Evolutionary conservation across 2,888 invertebrate species (phyloP), one percentile per base, ranked within the genome.

Genomic region (Calliphora vomitoria): DNA sequence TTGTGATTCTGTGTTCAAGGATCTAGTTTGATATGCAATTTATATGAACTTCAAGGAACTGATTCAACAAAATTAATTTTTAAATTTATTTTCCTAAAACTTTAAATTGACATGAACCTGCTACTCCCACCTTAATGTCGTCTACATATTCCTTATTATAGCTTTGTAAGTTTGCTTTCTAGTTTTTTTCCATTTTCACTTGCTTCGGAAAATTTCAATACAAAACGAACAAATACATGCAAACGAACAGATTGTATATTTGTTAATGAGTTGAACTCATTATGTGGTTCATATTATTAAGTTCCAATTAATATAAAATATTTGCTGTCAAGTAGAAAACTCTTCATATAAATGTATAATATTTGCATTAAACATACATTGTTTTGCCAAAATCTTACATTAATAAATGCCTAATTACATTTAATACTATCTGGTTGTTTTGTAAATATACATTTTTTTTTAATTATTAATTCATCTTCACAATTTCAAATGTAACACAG

Each of bases 341-440:
- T 58, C 25, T 15, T 60, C 35, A 60, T 15, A 31, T 1, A 25
- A 20, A 4, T 60, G 31, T 31, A 35, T 60, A 15, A 60, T 35
- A 60, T 31, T 31, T 31, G 15, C 15, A 31, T 31, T 60, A 8
- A 60, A 60, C 3, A 60, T 6, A 60, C 4, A 25, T 31, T 60
- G 13, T 31, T 2, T 3, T 10, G 13, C 13, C 13, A 31, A 60
- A 60, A 60, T 60, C 15, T 6, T n/a, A 58, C 31, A 31, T 35
- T 15, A 35, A 13, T 60, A 60, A 31, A 31, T 60, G 13, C 31
- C 25, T 60, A 60, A 60, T 60, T 60, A 60, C 13, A 60, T 60
- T 15, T 31, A 60, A 60, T 60, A 60, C 15, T 60, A 31, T 60
- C 31, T 60, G 8, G 31, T 60, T 15, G 15, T 31, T 35, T 6